Evolutionary conservation across 2,113 vertebrate species (phyloP).

Genomic region (Boulengeromyrus knoepffleri): DNA sequence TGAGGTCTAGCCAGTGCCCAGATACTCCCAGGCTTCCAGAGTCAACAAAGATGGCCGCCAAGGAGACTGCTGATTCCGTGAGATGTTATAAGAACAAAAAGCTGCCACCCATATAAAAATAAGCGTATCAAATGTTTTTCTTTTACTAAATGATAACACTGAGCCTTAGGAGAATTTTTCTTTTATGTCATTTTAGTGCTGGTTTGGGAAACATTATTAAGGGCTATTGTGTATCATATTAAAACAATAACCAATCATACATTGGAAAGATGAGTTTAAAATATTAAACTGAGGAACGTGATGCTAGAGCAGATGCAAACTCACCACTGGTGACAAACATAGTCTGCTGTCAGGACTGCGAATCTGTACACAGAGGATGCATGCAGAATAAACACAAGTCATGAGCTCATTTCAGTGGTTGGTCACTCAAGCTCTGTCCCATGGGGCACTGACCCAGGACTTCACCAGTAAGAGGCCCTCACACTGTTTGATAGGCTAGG

Average conservation of each 20-base stretch:
- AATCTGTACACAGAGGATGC: neutral
- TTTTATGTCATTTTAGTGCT: neutral
- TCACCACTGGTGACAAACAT: neutral
- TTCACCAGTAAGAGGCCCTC: neutral
- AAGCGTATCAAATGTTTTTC: neutral
- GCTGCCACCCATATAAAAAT: neutral
- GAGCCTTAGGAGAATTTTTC: neutral
- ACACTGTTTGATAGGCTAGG: neutral
- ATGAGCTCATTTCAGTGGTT: neutral
- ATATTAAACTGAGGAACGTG: neutral
- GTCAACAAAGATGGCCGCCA: slow-evolving; percentile 4
- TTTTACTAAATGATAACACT: neutral
- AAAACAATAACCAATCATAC: neutral
- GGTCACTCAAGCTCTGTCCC: neutral
- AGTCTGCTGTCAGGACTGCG: neutral
- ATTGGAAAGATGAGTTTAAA: neutral
- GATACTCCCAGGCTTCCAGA: neutral
- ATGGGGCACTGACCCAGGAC: neutral
- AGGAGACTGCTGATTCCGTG: neutral
- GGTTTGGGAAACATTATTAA: neutral
- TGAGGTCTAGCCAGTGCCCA: neutral
- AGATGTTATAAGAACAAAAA: neutral
- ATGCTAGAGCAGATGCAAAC: neutral
- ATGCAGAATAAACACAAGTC: neutral
- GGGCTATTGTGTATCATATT: neutral